Evolutionary conservation across 2,888 invertebrate species (phyloP).

Genomic region (Drosophila kanekoi): DNA sequence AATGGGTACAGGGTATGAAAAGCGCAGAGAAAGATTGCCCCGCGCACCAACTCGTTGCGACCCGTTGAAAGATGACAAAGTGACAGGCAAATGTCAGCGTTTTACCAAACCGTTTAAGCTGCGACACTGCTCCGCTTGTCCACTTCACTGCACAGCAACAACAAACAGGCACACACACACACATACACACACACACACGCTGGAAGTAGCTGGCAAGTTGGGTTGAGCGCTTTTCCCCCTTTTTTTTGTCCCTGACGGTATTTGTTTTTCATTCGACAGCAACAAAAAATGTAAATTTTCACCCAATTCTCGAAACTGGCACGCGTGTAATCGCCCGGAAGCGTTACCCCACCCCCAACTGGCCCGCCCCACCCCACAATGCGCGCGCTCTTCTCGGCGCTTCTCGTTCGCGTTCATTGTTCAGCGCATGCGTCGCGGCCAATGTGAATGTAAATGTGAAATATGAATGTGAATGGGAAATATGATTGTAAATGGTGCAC

Average conservation of each 20-base stretch:
- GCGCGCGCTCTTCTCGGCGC: not conserved
- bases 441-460: conserved; percentile 9
- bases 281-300: conserved; percentile 76
- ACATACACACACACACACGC: conserved; percentile 45
- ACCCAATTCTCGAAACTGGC: conserved; percentile 69
- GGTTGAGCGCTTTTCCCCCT: conserved; percentile 28
- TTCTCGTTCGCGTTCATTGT: conserved; percentile 28
- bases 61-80: conserved; percentile 55
- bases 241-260: conserved; percentile 20
- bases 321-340: conserved; percentile 80
- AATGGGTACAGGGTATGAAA: too few species aligned
- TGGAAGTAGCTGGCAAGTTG: conserved; percentile 4
- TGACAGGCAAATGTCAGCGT: conserved; percentile 77
- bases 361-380: not conserved
- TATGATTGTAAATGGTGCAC: conserved; percentile 27
- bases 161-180: conserved; percentile 53
- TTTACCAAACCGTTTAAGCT: conserved; percentile 71
- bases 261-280: conserved; percentile 64
- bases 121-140: conserved; percentile 60
- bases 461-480: conserved; percentile 21
- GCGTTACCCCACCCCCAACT: conserved; percentile 35
- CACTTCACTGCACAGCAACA: conserved; percentile 72
- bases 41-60: not conserved
- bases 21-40: too few species aligned
- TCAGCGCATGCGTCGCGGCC: conserved; percentile 47